Evolutionary conservation across 2,113 vertebrate genomes (phyloP), one percentile per base, ranked within the genome.

Genomic region (Garra rufa): DNA sequence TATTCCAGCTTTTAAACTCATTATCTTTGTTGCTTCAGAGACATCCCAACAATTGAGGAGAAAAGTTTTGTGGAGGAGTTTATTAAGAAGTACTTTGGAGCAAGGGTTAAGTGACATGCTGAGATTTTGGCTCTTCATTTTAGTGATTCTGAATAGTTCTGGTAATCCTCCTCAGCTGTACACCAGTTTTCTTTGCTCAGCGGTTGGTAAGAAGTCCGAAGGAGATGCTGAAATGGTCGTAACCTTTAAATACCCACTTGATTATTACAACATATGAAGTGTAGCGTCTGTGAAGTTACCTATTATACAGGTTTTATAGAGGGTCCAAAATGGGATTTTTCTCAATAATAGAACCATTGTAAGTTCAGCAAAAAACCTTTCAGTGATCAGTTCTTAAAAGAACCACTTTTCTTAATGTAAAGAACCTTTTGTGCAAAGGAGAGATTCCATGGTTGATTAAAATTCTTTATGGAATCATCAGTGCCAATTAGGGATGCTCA

Each of bases 1-100:
- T 79, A 85, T 85, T 79, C 71, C 21, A 34, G 30, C 57, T 84
- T 84, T 75, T 81, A 76, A 76, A 55, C 67, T 71, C 38, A 61
- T 77, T 77, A 77, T 77, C 28, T 38, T 44, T 48, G 24, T 57
- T 28, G 34, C 30, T 80, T 24, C 10, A 76, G 50, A 46, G 43
- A 9, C 28, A 59, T 28, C 52, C 34, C 38, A 70, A 28, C 43
- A 71, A 14, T 69, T 34, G 26, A 30, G 5, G 13, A 43, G 71
- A 77, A 4, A 11, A 13, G n/a, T 71, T 46, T 55, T 44, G 48
- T 83, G 76, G 30, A 77, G 75, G 19, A 57, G 19, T 77, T 52
- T 61, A 59, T 44, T 24, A 61, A 61, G 76, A 43, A 13, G 48
- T 76, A n/a, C 48, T 85, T 67, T 73, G 13, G 41, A 44, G 78